A percentile compares a stretch with the other conserved stretches of the same genome.
Conservation (phyloP, 2,797 vertebrate species). For the Pristis pectinata region DNA sequence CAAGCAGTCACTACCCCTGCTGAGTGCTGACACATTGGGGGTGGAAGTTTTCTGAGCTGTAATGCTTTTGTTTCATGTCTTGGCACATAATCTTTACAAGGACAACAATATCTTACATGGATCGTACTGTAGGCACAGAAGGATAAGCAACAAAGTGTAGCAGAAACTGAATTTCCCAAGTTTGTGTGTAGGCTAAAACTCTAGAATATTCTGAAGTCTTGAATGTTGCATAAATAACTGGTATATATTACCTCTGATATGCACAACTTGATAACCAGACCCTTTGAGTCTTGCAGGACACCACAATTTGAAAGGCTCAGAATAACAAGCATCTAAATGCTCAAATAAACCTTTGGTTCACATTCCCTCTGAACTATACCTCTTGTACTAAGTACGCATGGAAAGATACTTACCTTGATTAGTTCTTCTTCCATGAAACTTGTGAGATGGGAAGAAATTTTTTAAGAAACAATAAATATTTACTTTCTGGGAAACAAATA, state of each 20-base stretch:
- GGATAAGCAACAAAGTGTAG: constrained; percentile 31
- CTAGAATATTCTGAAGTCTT: not conserved
- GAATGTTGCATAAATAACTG: not conserved
- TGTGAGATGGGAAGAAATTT: not conserved
- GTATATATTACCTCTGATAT: not conserved
- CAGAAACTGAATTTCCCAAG: constrained; percentile 26
- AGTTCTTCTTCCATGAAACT: not conserved
- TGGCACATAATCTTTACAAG: constrained; percentile 37
- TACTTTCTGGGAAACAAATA: not conserved
- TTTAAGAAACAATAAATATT: not conserved
- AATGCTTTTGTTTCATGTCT: constrained; percentile 36
- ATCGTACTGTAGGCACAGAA: constrained; percentile 25
- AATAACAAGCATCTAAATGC: not conserved
- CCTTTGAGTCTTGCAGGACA: not conserved
- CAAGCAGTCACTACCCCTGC: constrained; percentile 18
- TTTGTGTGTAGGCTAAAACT: not conserved
- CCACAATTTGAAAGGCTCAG: not conserved
- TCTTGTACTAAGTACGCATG: not conserved
- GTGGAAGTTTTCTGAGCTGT: constrained; percentile 1
- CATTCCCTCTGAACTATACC: not conserved
- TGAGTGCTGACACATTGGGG: constrained; percentile 26
- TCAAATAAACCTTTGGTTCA: not conserved
- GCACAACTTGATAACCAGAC: not conserved
- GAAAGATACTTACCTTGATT: not conserved
- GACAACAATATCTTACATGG: constrained; percentile 36